Percentiles rank a stretch among this genome's conserved stretches.
Evolutionary conservation across 2,797 vertebrate genomes (phyloP).

Genomic region (Schizothorax lantsangensis): DNA sequence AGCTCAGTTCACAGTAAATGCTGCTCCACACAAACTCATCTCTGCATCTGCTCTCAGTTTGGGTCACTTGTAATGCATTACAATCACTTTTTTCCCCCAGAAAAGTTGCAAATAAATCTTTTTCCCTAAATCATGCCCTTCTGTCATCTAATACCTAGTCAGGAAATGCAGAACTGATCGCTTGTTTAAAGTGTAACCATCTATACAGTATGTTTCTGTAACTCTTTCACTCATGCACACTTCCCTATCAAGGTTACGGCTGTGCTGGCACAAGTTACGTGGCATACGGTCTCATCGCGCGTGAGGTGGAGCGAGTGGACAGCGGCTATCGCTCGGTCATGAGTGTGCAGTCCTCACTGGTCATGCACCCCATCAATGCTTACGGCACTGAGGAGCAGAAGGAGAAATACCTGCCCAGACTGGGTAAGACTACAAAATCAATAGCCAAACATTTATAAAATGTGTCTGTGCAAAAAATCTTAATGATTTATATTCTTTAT

Average conservation of each 20-base stretch:
- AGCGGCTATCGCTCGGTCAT: conserved; percentile 91
- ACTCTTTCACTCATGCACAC: neutral
- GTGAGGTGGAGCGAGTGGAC: conserved; percentile 91
- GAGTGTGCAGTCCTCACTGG: conserved; percentile 93
- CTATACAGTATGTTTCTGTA: neutral
- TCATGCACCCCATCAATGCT: conserved; percentile 90
- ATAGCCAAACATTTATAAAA: neutral
- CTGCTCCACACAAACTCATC: neutral
- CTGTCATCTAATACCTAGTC: neutral
- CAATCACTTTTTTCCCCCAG: neutral
- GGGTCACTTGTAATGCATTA: neutral
- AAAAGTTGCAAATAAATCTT: too few species aligned
- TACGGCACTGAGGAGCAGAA: conserved; percentile 90
- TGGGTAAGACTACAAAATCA: conserved; percentile 76
- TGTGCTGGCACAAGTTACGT: conserved; percentile 91
- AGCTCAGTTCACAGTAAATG: neutral
- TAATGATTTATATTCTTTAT: neutral
- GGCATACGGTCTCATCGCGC: conserved; percentile 88
- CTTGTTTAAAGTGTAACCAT: neutral
- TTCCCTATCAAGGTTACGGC: conserved; percentile 79
- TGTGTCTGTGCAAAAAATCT: neutral
- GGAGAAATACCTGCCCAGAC: conserved; percentile 85
- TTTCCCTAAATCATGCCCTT: neutral
- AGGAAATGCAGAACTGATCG: neutral
- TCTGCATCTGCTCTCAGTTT: neutral